Evolutionary conservation across 2,113 vertebrate species (phyloP), one percentile per base, ranked within the genome.

Genomic region (Oryzias celebensis): DNA sequence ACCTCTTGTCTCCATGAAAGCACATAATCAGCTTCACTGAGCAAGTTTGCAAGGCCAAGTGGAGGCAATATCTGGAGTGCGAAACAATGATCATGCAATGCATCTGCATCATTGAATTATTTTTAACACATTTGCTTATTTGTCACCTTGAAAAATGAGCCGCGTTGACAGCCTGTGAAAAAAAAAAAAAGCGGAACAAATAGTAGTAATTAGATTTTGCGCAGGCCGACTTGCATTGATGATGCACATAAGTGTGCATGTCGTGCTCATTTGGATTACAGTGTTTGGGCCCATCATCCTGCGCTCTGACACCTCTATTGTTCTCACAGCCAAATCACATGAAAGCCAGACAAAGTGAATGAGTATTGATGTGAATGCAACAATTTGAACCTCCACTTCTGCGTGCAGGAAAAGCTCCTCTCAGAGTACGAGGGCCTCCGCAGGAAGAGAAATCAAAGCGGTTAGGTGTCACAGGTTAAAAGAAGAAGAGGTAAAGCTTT

Each of bases 21-120:
- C 69, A 70, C 65, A 70, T 78, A 76, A 85, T 83, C 78, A 77
- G 57, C 55, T 76, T 78, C 52, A 81, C 72, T 58, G 66, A 63
- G 79, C 63, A 68, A 55, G 63, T 77, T 79, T 75, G 72, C 62
- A 75, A 81, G 77, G 76, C 70, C 69, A 74, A 83, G 65, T 62
- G 63, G 71, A 71, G 66, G 58, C 67, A 77, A 81, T 61, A 62
- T 60, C 63, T 85, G 63, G 56, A 41, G 62, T 80, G 54, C 75
- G 72, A 77, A 78, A 78, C 71, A 70, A 72, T 77, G 65, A 75
- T 86, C 78, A 73, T 44, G 62, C 48, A 59, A 78, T 69, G 60
- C 74, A 81, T 78, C 68, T 70, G 45, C 72, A 45, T 78, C 72
- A 77, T 71, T 73, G 65, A 56, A 58, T 50, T 50, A 65, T 62